Conservation (phyloP, 2,113 vertebrate species). For the Dolichotis patagonum region DNA sequence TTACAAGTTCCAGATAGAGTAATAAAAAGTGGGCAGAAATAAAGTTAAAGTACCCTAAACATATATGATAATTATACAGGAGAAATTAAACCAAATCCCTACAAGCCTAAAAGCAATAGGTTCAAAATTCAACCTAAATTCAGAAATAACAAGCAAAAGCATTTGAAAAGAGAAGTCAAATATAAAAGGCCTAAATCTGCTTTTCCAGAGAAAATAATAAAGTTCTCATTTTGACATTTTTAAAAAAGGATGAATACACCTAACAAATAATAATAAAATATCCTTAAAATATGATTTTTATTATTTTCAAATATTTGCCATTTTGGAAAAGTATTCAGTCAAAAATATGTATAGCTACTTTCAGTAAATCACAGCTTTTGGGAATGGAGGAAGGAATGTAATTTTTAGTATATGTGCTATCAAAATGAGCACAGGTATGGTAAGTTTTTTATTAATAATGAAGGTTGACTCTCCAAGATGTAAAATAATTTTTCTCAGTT, state of each 20-base stretch:
- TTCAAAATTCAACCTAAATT: neutral
- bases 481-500: neutral
- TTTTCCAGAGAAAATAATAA: slow-evolving; percentile 17
- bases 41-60: slow-evolving; percentile 62
- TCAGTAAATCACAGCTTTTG: neutral
- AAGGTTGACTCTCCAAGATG: neutral
- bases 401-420: neutral
- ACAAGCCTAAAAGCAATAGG: neutral
- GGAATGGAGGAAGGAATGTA: neutral
- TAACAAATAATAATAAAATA: neutral
- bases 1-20: neutral
- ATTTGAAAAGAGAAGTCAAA: neutral
- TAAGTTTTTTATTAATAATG: neutral
- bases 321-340: slow-evolving; percentile 60
- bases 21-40: slow-evolving; percentile 51
- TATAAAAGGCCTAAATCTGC: slow-evolving; percentile 60
- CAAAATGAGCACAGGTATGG: neutral
- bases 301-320: slow-evolving; percentile 61
- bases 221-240: slow-evolving; percentile 51
- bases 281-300: slow-evolving; percentile 58
- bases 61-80: slow-evolving; percentile 12
- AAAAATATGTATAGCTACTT: neutral
- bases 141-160: neutral
- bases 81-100: neutral
- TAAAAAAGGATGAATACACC: neutral